These are phyloP conservation scores for Meghimatium bilineatum DNA, from an alignment of 2,888 invertebrate genomes.

Conservation along the genomic window DNA sequence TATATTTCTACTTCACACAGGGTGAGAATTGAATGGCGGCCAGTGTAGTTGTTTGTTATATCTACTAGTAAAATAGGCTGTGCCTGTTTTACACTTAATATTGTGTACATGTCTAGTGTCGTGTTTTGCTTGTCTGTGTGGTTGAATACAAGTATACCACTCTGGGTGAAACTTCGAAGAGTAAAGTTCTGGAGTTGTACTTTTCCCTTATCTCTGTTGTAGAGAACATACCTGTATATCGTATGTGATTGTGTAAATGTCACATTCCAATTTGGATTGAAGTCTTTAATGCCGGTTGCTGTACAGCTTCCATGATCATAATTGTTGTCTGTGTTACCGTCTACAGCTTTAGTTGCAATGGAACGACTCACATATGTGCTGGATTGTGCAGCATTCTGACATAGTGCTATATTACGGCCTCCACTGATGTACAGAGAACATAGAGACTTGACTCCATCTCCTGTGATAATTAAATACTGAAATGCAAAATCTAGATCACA, in stretches of 20 bases:
- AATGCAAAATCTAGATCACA: neutral
- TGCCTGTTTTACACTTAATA: neutral
- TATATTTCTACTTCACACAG: neutral
- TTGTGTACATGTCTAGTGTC: neutral
- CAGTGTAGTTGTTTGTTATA: neutral
- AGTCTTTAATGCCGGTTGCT: neutral
- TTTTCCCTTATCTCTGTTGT: neutral
- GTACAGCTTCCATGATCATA: neutral
- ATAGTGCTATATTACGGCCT: constrained; percentile 9
- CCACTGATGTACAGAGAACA: constrained; percentile 7
- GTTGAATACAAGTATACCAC: neutral
- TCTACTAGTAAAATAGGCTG: neutral
- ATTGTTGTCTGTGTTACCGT: neutral
- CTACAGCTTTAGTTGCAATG: neutral
- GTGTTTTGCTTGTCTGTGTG: neutral
- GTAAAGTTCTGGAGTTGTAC: neutral
- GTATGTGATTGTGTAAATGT: neutral
- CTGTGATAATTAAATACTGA: neutral
- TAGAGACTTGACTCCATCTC: neutral
- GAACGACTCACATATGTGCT: neutral
- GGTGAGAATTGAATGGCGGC: neutral
- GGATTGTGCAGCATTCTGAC: neutral
- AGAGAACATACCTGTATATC: neutral
- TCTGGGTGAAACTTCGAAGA: neutral
- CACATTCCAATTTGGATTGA: neutral